Conservation (phyloP, 2,113 vertebrate species). For the Felis chaus region DNA sequence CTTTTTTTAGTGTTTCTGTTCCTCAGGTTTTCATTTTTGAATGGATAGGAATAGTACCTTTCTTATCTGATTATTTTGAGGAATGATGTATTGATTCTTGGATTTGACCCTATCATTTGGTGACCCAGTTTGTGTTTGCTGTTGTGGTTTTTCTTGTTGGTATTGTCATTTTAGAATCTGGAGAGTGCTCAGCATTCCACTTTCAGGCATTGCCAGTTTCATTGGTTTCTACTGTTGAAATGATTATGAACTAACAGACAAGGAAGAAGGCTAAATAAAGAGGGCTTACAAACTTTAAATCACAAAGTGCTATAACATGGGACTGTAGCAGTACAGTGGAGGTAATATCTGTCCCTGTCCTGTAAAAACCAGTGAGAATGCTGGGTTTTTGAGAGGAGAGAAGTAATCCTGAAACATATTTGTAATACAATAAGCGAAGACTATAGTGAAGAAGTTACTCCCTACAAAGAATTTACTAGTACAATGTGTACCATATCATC, state of each 20-base stretch:
- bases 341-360: not conserved
- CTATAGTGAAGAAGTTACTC: not conserved
- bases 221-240: not conserved
- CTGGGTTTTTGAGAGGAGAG: not conserved
- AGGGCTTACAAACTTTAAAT: not conserved
- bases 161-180: not conserved
- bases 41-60: not conserved
- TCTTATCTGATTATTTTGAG: not conserved
- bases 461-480: not conserved
- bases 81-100: not conserved
- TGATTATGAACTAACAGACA: not conserved
- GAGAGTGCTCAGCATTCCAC: not conserved
- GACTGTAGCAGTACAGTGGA: not conserved
- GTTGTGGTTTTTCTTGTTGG: not conserved
- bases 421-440: not conserved
- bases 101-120: not conserved
- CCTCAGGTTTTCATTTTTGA: not conserved
- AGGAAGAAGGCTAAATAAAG: not conserved
- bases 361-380: not conserved
- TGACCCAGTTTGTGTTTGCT: not conserved
- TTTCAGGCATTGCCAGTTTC: not conserved
- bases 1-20: not conserved
- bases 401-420: not conserved
- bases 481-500: not conserved
- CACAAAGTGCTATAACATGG: not conserved